phyloP scores from a whole-genome alignment of 2,113 vertebrate species.

The Campylomormyrus numenius region DNA sequence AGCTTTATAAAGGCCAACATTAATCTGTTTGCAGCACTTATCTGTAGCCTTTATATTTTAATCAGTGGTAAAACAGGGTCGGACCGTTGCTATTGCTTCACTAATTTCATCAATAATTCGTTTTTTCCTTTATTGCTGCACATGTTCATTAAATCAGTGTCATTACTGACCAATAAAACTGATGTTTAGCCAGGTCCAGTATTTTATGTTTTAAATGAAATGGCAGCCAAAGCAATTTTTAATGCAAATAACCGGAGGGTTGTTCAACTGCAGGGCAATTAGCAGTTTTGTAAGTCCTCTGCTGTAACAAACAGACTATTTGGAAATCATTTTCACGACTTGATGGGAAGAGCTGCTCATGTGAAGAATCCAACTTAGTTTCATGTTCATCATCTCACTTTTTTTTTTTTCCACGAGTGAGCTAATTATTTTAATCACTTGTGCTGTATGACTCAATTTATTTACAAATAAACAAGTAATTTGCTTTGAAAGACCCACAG shows the following conservation, averaged over 20 bases:
- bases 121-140: neutral
- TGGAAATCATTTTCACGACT: neutral
- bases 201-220: constrained; percentile 36
- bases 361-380: neutral
- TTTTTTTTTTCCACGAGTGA: neutral
- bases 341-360: neutral
- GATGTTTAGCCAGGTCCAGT: neutral
- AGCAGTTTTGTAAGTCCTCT: neutral
- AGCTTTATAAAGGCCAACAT: neutral
- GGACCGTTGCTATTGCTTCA: neutral
- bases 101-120: neutral
- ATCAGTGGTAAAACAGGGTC: neutral
- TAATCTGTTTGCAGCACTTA: neutral
- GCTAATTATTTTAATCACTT: neutral
- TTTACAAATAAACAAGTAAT: neutral
- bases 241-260: constrained; percentile 3
- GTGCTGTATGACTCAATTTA: neutral
- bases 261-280: neutral
- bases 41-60: neutral
- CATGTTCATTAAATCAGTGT: neutral
- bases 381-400: neutral
- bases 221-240: constrained; percentile 20
- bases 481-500: neutral
- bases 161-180: neutral
- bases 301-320: neutral